Evolutionary conservation across 2,888 invertebrate species (phyloP), one percentile per base, ranked within the genome.

Genomic region (Bellardia pandia): DNA sequence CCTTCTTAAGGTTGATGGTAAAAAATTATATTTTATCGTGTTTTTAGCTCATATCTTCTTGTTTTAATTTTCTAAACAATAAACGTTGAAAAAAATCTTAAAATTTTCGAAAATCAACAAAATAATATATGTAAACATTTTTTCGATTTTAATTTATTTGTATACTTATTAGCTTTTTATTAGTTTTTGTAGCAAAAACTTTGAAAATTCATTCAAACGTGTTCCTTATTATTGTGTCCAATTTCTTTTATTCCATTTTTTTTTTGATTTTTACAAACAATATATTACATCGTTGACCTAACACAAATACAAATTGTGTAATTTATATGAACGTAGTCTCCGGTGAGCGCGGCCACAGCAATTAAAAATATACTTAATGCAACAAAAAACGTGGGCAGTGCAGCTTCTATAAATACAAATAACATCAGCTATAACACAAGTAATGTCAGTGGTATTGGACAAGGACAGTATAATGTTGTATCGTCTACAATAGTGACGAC

Each of bases 281-380:
- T 56, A 71, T 37, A 71, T 30, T 30, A 48, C 33, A 82, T 42
- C 37, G 3, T 40, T 30, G 60, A 37, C 13, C 56, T 37, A 40
- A 37, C 62, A 1, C 33, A 30, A 76, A 76, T 48, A 45, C 45
- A 5, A 76, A 53, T 69, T 16, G 62, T 30, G 16, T 9, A 75
- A 58, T 48, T 37, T 42, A 33, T 56, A 3, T 58, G 60, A 42
- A 5, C 60, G 74, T 72, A 92, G 92, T 92, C 92, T 80, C 91
- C 92, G 68, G 92, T 92, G 66, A 92, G 92, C 80, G 92, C 92
- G 81, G 92, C 92, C 71, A 91, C 92, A 72, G 92, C 92, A 71
- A 92, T 92, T 77, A 92, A 92, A 89, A 92, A 89, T 85, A 92
- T 92, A 83, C 90, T 92, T 84, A 92, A 92, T 90, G 92, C 92